Base-by-base conservation (phyloP, 2,113 vertebrate genomes). In the Machaerirhynchus nigripectus region DNA sequence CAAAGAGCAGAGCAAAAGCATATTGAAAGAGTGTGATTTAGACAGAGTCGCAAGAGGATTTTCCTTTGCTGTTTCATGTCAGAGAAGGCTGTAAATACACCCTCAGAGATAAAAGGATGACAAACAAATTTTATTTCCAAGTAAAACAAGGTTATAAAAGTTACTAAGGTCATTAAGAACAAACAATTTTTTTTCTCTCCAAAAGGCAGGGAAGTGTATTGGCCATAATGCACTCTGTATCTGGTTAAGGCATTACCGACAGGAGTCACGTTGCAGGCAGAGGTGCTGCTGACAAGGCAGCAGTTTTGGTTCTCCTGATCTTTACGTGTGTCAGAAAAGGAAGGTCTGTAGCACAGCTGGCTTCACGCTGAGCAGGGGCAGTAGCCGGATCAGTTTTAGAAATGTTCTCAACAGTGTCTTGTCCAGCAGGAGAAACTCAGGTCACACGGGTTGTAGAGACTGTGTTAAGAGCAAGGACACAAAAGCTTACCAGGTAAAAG, bases 401-500 rank as follows among this genome's bases (percentile, higher is more conserved):
- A 39, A 11, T 26, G 12, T 33, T 79, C 44, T 19, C 8, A 37
- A 7, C 4, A 1, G 11, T 53, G 11, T 15, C 33, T 56, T 47
- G 7, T 42, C 15, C 35, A 44, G 33, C 46, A 49, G 50, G 30
- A 78, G 46, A 37, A 55, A 46, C 33, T 84, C 6, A 1, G 26
- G 19, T 24, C 13, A 3, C 2, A 0, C 2, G 7, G 28, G 16
- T 16, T 80, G 9, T 15, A 4, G 31, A 35, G 27, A 31, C 16
- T 49, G 28, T 22, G 13, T 67, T 31, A 67, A 44, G 26, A 50
- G 30, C 27, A 17, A 47, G 61, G 23, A 18, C 39, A n/a, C 4
- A 39, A 14, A 13, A 57, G 6, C 3, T 30, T 18, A 5, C 13
- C 22, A 10, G 13, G 19, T 9, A 59, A 14, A n/a, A 9, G 21